Evolutionary conservation across 2,797 vertebrate genomes (phyloP).

Genomic region (Lateolabrax maculatus): DNA sequence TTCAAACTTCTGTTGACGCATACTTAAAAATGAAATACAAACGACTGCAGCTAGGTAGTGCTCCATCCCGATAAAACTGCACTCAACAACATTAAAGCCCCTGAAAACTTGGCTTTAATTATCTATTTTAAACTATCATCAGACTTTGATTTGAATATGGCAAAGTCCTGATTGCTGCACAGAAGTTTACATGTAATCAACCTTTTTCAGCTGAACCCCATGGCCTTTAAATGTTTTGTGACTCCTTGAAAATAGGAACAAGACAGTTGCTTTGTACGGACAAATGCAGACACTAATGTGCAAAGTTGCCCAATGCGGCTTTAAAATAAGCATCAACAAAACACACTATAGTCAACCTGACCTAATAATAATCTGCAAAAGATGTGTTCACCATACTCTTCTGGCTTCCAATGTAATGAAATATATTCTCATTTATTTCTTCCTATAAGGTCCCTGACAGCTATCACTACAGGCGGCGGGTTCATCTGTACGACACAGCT

Average conservation of each 20-base stretch:
- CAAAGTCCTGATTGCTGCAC: no score
- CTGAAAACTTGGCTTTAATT: no score
- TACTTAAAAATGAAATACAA: no score
- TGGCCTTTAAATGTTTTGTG: not conserved
- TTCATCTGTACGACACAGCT: constrained; percentile 80
- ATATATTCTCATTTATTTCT: not conserved
- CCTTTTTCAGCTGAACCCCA: not conserved
- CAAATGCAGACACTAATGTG: not conserved
- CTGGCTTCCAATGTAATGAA: not conserved
- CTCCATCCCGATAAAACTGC: not conserved
- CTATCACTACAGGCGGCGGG: constrained; percentile 87
- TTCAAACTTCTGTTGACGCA: no score
- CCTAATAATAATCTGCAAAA: not conserved
- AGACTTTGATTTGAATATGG: no score
- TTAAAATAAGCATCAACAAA: not conserved
- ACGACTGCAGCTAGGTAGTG: not conserved
- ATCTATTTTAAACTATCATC: no score
- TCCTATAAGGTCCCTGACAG: constrained; percentile 89
- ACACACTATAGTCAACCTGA: not conserved
- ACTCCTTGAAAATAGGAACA: not conserved
- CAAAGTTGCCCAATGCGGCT: not conserved
- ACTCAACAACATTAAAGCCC: not conserved
- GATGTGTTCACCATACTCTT: constrained; percentile 32
- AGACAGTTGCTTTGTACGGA: not conserved
- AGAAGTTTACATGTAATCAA: not conserved